Percentiles rank a stretch among this genome's conserved stretches.
These are phyloP conservation scores for Drosophila auraria DNA, from an alignment of 1,140 invertebrate genomes.

Conservation along the genomic window DNA sequence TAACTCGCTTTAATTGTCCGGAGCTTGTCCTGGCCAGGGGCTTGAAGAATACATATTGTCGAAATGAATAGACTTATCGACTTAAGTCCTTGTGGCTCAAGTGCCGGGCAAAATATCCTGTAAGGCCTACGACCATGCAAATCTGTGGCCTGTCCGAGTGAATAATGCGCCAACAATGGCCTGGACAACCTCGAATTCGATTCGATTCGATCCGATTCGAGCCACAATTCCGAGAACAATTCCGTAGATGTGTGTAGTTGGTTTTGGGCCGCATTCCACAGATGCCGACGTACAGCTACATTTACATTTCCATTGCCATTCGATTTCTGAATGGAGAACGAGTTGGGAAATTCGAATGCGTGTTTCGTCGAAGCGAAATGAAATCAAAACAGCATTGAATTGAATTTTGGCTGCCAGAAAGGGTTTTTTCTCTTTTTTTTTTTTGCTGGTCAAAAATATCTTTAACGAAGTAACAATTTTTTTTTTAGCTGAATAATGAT, in stretches of 20 bases:
- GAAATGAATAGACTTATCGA: conserved; percentile 1
- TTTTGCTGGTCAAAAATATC: background rate
- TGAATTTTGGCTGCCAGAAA: background rate
- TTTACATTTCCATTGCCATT: background rate
- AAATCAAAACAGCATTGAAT: conserved; percentile 15
- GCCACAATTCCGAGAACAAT: background rate
- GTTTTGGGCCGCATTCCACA: conserved; percentile 13
- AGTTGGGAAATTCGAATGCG: conserved; percentile 1
- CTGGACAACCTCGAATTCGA: conserved; percentile 38
- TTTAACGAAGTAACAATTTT: background rate
- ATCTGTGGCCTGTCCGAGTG: conserved; percentile 37
- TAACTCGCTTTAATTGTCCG: background rate
- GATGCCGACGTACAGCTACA: background rate
- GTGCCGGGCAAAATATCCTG: background rate
- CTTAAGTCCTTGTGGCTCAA: background rate
- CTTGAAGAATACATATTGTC: background rate
- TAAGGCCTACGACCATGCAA: background rate
- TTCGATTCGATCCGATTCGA: conserved; percentile 5
- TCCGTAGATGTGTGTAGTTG: conserved; percentile 18
- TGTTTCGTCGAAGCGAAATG: background rate
- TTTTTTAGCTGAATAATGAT: background rate
- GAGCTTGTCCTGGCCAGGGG: background rate
- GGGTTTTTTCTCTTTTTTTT: background rate
- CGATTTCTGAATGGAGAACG: background rate
- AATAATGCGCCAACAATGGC: conserved; percentile 64